Conservation (phyloP, 2,113 vertebrate genomes). For the Anolis carolinensis region DNA sequence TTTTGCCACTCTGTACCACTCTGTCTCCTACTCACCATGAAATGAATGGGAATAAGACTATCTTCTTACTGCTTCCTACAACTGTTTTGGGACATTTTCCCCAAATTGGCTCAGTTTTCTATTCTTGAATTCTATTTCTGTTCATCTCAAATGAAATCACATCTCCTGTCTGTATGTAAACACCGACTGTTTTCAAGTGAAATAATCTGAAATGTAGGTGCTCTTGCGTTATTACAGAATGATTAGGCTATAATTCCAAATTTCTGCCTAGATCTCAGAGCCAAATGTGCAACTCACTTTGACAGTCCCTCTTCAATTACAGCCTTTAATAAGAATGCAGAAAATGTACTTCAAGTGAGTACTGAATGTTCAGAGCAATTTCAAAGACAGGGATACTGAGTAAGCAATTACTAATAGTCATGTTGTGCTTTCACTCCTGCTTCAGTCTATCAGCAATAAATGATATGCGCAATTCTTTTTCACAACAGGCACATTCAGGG, state of each 20-base stretch:
- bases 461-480: slow-evolving; percentile 63
- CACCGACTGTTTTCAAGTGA: not conserved
- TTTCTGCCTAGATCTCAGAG: slow-evolving; percentile 34
- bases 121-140: not conserved
- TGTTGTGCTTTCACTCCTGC: slow-evolving; percentile 53
- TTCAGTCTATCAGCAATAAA: slow-evolving; percentile 64
- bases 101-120: not conserved
- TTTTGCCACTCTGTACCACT: not conserved
- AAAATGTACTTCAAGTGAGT: slow-evolving; percentile 26
- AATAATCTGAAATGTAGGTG: slow-evolving; percentile 7
- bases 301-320: not conserved
- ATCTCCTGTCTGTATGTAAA: not conserved
- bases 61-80: not conserved
- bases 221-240: not conserved
- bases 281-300: slow-evolving; percentile 8
- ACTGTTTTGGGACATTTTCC: not conserved
- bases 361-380: not conserved
- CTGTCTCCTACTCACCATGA: not conserved
- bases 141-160: not conserved
- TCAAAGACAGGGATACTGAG: slow-evolving; percentile 25
- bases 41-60: not conserved
- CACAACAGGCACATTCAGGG: slow-evolving; percentile 67
- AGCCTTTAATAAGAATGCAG: slow-evolving; percentile 12
- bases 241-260: not conserved
- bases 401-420: slow-evolving; percentile 31